These are phyloP conservation scores for Catharus minimus DNA, from an alignment of 2,113 vertebrate species.

Conservation along the genomic window DNA sequence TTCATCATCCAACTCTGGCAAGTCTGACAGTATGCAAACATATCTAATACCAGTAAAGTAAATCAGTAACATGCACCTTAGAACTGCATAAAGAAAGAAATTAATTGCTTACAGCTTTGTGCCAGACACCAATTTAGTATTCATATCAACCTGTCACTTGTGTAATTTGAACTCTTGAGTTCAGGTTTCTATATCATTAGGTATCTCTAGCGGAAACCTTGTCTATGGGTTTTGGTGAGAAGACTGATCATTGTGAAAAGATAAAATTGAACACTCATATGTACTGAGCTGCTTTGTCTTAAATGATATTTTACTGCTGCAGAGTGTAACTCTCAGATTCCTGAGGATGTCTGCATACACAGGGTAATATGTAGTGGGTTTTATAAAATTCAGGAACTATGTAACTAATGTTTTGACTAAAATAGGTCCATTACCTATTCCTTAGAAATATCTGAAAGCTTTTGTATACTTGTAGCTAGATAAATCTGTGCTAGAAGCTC, in stretches of 20 bases:
- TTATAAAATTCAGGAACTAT: not conserved
- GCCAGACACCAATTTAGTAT: not conserved
- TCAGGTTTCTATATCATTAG: not conserved
- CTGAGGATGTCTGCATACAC: not conserved
- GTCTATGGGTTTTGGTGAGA: not conserved
- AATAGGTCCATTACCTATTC: not conserved
- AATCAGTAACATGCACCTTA: not conserved
- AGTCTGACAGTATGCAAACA: not conserved
- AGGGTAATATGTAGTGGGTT: accelerated
- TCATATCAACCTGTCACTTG: not conserved
- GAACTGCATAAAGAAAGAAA: not conserved
- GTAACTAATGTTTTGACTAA: not conserved
- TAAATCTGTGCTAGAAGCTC: constrained; percentile 89
- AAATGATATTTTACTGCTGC: not conserved
- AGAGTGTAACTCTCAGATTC: not conserved
- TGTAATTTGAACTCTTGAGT: not conserved
- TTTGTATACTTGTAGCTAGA: constrained; percentile 80
- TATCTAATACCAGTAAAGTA: not conserved
- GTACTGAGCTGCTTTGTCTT: not conserved
- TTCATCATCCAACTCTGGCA: not conserved
- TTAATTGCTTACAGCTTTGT: not conserved
- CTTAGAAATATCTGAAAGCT: not conserved
- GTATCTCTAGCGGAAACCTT: not conserved
- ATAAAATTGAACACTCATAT: not conserved
- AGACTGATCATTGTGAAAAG: not conserved